A percentile compares a stretch with the other conserved stretches of the same genome.
Evolutionary conservation across 1,140 invertebrate species (phyloP).

Genomic region (Drosophila leontia): DNA sequence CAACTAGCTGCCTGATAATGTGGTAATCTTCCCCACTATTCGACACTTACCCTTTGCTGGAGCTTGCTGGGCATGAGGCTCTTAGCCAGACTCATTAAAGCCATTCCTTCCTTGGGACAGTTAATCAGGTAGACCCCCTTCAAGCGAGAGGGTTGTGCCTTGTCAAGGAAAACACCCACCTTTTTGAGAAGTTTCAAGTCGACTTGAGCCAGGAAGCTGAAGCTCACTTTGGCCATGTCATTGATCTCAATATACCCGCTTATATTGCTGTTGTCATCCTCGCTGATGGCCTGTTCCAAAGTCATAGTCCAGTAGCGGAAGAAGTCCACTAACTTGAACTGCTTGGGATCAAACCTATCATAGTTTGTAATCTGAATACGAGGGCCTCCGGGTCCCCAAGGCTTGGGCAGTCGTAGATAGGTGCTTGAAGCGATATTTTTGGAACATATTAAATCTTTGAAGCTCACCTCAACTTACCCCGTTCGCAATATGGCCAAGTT

Average conservation of each 20-base stretch:
- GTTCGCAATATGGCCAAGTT: conserved; percentile 84
- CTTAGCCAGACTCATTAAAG: conserved; percentile 85
- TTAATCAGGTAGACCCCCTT: conserved; percentile 86
- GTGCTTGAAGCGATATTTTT: conserved; percentile 28
- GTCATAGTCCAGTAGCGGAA: conserved; percentile 63
- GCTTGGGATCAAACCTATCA: conserved; percentile 68
- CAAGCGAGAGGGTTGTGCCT: conserved; percentile 86
- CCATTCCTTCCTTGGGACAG: conserved; percentile 85
- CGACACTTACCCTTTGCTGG: conserved; percentile 80
- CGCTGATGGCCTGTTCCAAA: conserved; percentile 66
- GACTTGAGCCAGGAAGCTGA: conserved; percentile 85
- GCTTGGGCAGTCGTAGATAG: conserved; percentile 63
- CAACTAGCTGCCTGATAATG: conserved; percentile 14
- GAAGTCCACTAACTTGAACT: conserved; percentile 65
- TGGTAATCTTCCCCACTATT: background rate
- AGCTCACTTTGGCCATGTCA: conserved; percentile 84
- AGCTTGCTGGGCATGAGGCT: conserved; percentile 85
- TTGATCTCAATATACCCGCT: conserved; percentile 81
- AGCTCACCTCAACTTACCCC: conserved; percentile 82
- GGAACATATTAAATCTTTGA: background rate
- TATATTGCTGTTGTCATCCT: conserved; percentile 80
- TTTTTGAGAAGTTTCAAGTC: conserved; percentile 85
- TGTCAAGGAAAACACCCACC: conserved; percentile 85
- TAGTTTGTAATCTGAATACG: conserved; percentile 84
- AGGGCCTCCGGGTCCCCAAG: conserved; percentile 77